Percentiles rank a stretch among this genome's conserved stretches.
phyloP scores from a whole-genome alignment of 2,113 vertebrate genomes.

The Serilophus lunatus region DNA sequence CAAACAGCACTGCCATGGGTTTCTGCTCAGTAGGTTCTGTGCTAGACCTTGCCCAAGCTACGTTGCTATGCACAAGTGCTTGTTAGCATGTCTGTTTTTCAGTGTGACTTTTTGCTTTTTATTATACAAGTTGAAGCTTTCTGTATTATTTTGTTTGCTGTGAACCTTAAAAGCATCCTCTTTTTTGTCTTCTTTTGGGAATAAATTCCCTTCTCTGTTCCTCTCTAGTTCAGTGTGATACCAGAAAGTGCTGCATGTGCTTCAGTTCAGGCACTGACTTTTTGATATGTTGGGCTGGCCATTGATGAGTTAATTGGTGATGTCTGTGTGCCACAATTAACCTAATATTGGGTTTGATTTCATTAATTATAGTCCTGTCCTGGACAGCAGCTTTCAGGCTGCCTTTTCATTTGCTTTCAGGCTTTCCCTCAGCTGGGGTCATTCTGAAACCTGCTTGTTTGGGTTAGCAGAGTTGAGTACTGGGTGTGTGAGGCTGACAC shows the following conservation, averaged over 20 bases:
- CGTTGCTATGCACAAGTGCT: neutral
- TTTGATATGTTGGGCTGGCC: conserved; percentile 5
- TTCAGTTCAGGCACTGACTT: neutral
- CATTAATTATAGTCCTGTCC: conserved; percentile 63
- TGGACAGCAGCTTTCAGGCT: neutral
- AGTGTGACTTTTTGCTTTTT: neutral
- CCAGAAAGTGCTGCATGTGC: neutral
- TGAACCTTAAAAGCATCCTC: neutral
- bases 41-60: neutral
- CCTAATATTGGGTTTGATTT: conserved; percentile 59
- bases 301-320: conserved; percentile 58
- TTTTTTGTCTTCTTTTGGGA: neutral
- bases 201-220: neutral
- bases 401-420: conserved; percentile 16
- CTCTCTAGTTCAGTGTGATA: neutral
- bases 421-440: neutral
- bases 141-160: neutral
- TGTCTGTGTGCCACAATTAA: conserved; percentile 35
- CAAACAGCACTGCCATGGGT: neutral
- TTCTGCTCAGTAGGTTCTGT: neutral
- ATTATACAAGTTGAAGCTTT: neutral
- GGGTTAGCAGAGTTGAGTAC: neutral
- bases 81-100: neutral
- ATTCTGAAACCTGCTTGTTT: conserved; percentile 13
- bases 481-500: neutral